Conservation (phyloP, 2,797 vertebrate species). For the Spinus pinus region DNA sequence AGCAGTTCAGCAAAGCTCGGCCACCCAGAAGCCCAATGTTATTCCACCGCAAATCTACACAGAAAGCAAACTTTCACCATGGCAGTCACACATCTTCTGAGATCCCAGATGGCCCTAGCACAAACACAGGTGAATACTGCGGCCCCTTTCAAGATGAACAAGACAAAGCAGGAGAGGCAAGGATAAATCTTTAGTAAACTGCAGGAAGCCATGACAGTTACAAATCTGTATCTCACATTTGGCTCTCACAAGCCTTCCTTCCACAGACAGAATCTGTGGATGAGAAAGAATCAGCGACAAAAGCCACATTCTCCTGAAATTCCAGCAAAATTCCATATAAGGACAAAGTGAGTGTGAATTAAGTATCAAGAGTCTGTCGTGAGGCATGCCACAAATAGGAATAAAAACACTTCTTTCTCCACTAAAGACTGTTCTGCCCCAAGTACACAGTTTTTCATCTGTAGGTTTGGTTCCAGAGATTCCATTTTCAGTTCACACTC, state of each 20-base stretch:
- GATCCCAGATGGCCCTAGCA: background rate
- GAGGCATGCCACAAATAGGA: background rate
- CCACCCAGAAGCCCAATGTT: slow-evolving; percentile 91
- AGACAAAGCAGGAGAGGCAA: background rate
- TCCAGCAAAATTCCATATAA: background rate
- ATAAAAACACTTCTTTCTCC: background rate
- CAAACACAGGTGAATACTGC: background rate
- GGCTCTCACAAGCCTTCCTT: background rate
- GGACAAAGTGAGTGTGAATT: background rate
- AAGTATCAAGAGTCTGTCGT: background rate
- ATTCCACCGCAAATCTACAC: slow-evolving; percentile 93
- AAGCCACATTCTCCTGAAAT: background rate
- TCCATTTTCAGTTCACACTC: background rate
- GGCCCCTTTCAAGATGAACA: background rate
- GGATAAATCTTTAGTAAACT: background rate
- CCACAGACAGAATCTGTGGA: background rate
- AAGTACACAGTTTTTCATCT: background rate
- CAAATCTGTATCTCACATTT: background rate
- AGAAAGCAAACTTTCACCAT: background rate
- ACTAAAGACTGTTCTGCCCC: background rate
- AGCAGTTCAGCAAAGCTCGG: slow-evolving; percentile 82
- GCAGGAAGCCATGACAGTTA: background rate
- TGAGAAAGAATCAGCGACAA: background rate
- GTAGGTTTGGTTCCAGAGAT: background rate
- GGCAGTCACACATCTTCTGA: background rate